Evolutionary conservation across 2,113 vertebrate species (phyloP), one percentile per base, ranked within the genome.

Genomic region (Holacanthus passer): DNA sequence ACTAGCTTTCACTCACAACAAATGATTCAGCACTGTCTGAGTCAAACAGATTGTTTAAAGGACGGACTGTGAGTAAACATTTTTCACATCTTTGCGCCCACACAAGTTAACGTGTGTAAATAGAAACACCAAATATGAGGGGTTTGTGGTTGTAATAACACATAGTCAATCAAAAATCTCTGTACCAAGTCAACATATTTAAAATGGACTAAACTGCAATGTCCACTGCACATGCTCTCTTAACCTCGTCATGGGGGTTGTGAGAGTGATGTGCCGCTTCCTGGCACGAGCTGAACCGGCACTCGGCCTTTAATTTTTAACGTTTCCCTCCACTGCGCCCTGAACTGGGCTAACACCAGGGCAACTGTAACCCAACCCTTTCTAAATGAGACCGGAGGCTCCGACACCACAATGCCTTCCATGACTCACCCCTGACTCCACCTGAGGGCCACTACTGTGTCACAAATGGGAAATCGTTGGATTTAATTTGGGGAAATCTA

Each of bases 281-380:
- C 69, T 52, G 62, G 47, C 31, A 19, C 9, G 37, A 55, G 58
- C 24, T 50, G 50, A 58, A 27, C 24, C 45, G 5, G 35, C 31
- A 45, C 53, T 52, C 2, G 0, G 60, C 66, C 79, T 81, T 87
- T 24, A 76, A 87, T 82, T 84, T 88, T 88, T 83, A 83, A 91
- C 62, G 47, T 70, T 59, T 83, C 55, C 72, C 79, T 83, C 39
- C 53, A 27, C 31, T 4, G 69, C 17, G 52, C 65, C 75, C 87
- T 41, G 52, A 27, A 60, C 53, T 35, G 58, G 77, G 43, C 81
- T 71, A 74, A 83, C 68, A 81, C 82, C 73, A 31, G 76, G 13
- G 81, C 13, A 67, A 71, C 55, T 39, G 87, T 72, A 85, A 90
- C 72, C 63, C 29, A 50, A 88, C 55, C 41, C 73, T 29, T n/a